Percentiles rank a stretch among this genome's conserved stretches.
Conservation (phyloP, 2,888 invertebrate species). For the Endomychus coccineus region DNA sequence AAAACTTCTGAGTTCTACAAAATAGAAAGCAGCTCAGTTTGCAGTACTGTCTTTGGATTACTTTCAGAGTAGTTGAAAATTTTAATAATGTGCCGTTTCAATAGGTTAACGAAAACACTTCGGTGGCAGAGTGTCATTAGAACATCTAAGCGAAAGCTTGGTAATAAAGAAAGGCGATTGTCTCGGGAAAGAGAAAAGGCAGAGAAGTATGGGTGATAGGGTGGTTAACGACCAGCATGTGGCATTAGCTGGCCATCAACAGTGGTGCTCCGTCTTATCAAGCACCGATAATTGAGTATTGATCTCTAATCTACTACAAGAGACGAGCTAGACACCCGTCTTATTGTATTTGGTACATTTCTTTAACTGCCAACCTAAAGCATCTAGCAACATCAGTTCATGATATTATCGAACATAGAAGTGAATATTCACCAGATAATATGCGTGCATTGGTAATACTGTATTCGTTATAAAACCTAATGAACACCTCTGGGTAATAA, state of each 20-base stretch:
- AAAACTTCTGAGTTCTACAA: no score
- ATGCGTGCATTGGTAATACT: no score
- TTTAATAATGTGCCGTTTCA: no score
- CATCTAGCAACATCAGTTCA: no score
- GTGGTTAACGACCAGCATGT: constrained; percentile 41
- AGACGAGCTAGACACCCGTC: constrained; percentile 12
- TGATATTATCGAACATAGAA: no score
- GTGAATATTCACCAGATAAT: no score
- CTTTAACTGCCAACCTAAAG: constrained; percentile 11
- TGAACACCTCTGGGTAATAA: no score
- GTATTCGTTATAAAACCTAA: no score
- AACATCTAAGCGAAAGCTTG: constrained; percentile 13
- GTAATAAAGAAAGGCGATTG: constrained; percentile 15
- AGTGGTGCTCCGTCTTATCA: constrained; percentile 40
- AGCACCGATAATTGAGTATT: constrained; percentile 45
- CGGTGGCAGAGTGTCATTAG: constrained; percentile 12
- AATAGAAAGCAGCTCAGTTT: no score
- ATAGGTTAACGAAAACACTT: no score
- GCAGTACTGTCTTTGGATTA: no score
- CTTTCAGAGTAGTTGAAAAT: no score
- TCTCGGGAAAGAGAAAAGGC: constrained; percentile 12
- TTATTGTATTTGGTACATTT: constrained; percentile 13
- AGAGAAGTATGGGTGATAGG: constrained; percentile 24
- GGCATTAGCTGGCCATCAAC: constrained; percentile 42
- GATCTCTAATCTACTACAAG: constrained; percentile 39